These are phyloP conservation scores for Margaritifera margaritifera DNA, from an alignment of 2,888 invertebrate genomes.

Conservation along the genomic window DNA sequence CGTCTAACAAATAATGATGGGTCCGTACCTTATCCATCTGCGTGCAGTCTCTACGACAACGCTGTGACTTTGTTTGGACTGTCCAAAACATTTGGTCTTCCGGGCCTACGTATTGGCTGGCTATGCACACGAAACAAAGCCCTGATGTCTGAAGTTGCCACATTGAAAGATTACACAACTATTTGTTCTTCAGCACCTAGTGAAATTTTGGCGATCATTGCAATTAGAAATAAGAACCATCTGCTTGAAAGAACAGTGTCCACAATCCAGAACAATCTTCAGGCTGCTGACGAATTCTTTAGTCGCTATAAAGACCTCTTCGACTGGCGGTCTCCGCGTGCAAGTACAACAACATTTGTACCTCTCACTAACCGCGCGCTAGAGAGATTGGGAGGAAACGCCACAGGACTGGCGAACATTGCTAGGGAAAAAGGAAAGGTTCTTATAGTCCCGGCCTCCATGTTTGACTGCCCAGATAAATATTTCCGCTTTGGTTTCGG, in stretches of 20 bases:
- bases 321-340: no score
- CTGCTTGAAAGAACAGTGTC: constrained; percentile 13
- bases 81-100: constrained; percentile 37
- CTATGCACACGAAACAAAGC: constrained; percentile 19
- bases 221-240: constrained; percentile 18
- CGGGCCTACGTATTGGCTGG: constrained; percentile 40
- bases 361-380: no score
- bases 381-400: no score
- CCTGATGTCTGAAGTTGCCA: constrained; percentile 14
- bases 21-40: constrained; percentile 19
- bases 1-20: constrained; percentile 28
- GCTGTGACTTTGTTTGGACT: constrained; percentile 31
- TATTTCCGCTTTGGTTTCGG: no score
- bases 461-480: no score
- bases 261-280: constrained; percentile 22
- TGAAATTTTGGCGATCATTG: constrained; percentile 37
- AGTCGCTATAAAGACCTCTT: constrained; percentile 13
- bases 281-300: constrained; percentile 23
- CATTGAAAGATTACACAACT: constrained; percentile 36
- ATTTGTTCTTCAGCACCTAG: constrained; percentile 29
- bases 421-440: no score
- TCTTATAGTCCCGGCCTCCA: no score
- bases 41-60: constrained; percentile 21
- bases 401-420: no score
- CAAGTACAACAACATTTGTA: no score